These are phyloP conservation scores for Phaonia tiefii DNA, from an alignment of 2,888 invertebrate species.

Conservation along the genomic window DNA sequence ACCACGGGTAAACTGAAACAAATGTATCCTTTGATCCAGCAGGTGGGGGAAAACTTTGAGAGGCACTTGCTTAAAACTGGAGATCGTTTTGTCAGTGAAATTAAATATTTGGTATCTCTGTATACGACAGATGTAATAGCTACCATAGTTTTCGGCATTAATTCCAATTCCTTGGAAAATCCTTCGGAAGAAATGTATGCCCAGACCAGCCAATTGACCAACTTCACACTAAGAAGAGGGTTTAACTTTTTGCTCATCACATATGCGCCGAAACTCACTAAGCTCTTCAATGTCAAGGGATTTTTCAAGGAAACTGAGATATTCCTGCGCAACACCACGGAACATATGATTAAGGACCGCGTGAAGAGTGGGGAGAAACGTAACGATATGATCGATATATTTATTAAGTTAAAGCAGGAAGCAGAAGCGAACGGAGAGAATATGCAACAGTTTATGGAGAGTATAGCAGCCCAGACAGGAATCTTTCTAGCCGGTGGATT, in stretches of 20 bases:
- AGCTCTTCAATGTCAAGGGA: no score
- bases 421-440: no score
- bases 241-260: constrained; percentile 30
- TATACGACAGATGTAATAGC: constrained; percentile 77
- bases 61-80: constrained; percentile 58
- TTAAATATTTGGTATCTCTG: constrained; percentile 73
- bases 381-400: no score
- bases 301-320: no score
- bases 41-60: constrained; percentile 68
- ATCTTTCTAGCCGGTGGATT: constrained; percentile 78
- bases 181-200: neutral
- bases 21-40: no score
- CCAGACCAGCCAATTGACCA: neutral
- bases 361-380: no score
- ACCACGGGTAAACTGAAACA: constrained; percentile 72
- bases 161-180: constrained; percentile 72
- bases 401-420: no score
- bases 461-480: constrained; percentile 75
- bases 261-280: constrained; percentile 28
- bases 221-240: constrained; percentile 32
- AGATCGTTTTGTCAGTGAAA: constrained; percentile 49
- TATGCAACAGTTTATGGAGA: neutral
- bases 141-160: constrained; percentile 71
- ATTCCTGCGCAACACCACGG: no score
- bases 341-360: constrained; percentile 19